Percentiles rank a stretch among this genome's conserved stretches.
Conservation (phyloP, 2,888 invertebrate species). For the Melipona beecheii region DNA sequence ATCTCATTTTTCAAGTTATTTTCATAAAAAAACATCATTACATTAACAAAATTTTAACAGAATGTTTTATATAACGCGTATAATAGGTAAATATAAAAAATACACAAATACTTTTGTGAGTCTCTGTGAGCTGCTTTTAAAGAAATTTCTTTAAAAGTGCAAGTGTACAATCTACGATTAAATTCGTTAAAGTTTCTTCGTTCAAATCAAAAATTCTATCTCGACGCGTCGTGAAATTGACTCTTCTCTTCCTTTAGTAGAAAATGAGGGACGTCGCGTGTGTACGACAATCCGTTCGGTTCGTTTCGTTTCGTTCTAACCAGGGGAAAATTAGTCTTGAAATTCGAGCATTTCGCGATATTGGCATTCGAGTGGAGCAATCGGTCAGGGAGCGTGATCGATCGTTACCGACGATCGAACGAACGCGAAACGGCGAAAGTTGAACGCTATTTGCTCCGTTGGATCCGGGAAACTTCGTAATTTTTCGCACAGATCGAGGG, state of each 20-base stretch:
- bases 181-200: background rate
- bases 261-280: background rate
- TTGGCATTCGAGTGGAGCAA: background rate
- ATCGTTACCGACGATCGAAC: background rate
- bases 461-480: conserved; percentile 34
- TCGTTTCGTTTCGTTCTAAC: background rate
- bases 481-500: conserved; percentile 37
- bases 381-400: background rate
- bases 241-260: too few relatives aligned
- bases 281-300: background rate
- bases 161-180: background rate
- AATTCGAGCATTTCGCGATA: background rate
- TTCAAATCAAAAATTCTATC: background rate
- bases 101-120: too few relatives aligned
- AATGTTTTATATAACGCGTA: too few relatives aligned
- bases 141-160: too few relatives aligned
- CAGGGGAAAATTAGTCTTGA: background rate
- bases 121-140: too few relatives aligned
- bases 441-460: background rate
- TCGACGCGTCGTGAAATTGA: background rate
- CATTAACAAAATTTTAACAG: too few relatives aligned
- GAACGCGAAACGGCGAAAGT: background rate
- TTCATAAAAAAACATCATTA: too few relatives aligned
- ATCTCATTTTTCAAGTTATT: too few relatives aligned
- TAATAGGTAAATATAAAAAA: too few relatives aligned